phyloP scores from a whole-genome alignment of 2,888 invertebrate species.

The Nephrotoma guestfalica region DNA sequence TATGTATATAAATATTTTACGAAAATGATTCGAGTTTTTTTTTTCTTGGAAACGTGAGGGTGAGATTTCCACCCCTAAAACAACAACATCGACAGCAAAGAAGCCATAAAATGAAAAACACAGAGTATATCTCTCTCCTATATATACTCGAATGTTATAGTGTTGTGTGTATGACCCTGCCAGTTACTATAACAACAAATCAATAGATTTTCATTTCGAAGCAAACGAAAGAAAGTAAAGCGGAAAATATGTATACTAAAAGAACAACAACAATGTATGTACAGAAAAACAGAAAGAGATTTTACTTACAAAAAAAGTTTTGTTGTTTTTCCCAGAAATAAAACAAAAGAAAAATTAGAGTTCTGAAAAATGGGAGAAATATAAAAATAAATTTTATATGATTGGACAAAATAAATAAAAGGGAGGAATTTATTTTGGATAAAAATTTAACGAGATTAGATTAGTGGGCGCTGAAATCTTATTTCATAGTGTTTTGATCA shows the following conservation, averaged over 20 bases:
- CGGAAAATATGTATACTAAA: not conserved
- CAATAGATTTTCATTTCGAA: slow-evolving; percentile 12
- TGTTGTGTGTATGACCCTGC: slow-evolving; percentile 11
- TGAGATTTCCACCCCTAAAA: not conserved
- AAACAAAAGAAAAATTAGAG: not conserved
- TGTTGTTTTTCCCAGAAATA: not conserved
- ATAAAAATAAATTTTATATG: not conserved
- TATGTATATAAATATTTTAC: not conserved
- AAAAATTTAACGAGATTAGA: not conserved
- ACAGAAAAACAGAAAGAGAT: not conserved
- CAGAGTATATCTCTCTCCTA: not conserved
- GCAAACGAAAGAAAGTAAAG: not conserved
- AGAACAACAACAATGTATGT: not conserved
- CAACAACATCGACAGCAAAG: not conserved
- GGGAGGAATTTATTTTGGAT: too few relatives aligned
- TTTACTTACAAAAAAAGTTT: not conserved
- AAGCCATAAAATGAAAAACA: not conserved
- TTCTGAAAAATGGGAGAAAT: not conserved
- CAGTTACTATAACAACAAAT: slow-evolving; percentile 13
- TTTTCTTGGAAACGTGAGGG: not conserved
- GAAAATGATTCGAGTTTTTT: not conserved
- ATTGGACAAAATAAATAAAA: not conserved
- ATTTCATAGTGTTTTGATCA: not conserved
- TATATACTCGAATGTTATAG: not conserved
- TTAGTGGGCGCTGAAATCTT: not conserved